Evolutionary conservation across 2,888 invertebrate genomes (phyloP).

Genomic region (Nymphalis polychloros): DNA sequence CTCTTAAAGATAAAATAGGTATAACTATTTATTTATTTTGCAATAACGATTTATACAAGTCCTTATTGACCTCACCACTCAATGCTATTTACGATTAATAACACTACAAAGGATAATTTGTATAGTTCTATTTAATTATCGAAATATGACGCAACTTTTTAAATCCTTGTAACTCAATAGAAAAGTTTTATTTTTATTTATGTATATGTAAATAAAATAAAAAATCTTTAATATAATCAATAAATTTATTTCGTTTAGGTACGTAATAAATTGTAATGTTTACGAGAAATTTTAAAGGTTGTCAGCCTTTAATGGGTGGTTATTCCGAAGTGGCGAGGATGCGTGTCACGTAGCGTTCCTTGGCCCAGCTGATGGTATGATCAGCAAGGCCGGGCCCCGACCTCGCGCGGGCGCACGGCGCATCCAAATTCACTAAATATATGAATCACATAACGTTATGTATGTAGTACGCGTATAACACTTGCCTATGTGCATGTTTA

Average conservation of each 20-base stretch:
- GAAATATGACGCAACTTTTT: background rate
- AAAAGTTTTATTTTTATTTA: background rate
- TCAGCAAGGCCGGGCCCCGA: slow-evolving; percentile 63
- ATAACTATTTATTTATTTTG: slow-evolving; percentile 19
- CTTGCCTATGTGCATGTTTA: background rate
- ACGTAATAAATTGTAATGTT: background rate
- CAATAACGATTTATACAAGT: slow-evolving; percentile 23
- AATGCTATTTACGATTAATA: slow-evolving; percentile 14
- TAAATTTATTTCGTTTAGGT: background rate
- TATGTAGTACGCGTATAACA: slow-evolving; percentile 12
- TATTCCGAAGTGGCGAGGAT: slow-evolving; percentile 32
- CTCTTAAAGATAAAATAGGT: background rate
- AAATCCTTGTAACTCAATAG: slow-evolving; percentile 1
- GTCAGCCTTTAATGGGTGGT: slow-evolving; percentile 26
- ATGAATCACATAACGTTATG: slow-evolving; percentile 21
- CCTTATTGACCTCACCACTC: slow-evolving; percentile 22
- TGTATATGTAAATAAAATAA: background rate
- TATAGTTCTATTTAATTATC: slow-evolving; percentile 18
- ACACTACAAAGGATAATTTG: slow-evolving; percentile 21
- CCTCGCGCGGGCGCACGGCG: slow-evolving; percentile 55
- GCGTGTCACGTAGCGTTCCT: slow-evolving; percentile 47
- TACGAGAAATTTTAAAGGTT: slow-evolving; percentile 24
- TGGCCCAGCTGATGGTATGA: slow-evolving; percentile 49
- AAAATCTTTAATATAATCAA: too few relatives aligned
- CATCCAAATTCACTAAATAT: slow-evolving; percentile 42